Conservation (phyloP, 2,888 invertebrate species). For the Portevinia maculata region DNA sequence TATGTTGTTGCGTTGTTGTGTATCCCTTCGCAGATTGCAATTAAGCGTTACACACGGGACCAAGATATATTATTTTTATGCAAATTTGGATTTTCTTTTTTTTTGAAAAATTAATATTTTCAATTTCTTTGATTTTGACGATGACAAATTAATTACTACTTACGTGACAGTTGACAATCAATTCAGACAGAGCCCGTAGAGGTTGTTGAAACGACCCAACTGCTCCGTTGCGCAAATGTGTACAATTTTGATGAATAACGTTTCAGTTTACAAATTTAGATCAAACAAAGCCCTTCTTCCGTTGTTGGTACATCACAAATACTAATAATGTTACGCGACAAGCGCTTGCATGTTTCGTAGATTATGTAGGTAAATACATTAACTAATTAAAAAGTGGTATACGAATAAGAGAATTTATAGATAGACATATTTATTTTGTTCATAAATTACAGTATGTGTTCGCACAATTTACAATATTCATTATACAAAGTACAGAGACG, state of each 20-base stretch:
- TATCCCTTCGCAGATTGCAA: constrained; percentile 21
- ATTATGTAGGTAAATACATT: constrained; percentile 32
- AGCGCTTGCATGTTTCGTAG: background rate
- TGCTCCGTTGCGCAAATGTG: constrained; percentile 20
- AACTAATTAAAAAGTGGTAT: constrained; percentile 38
- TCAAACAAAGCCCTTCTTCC: constrained; percentile 17
- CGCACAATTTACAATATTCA: no score
- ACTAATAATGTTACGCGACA: no score
- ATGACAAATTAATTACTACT: constrained; percentile 69
- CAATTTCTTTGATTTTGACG: constrained; percentile 43
- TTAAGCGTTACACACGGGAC: constrained; percentile 58
- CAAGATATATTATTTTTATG: constrained; percentile 55
- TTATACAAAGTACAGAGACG: no score
- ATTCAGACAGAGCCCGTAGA: constrained; percentile 24
- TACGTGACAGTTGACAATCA: constrained; percentile 49
- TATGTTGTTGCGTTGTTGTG: background rate
- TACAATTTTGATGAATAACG: constrained; percentile 12
- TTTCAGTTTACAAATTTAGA: constrained; percentile 13
- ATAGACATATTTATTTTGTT: no score
- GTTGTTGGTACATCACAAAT: background rate
- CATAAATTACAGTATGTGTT: no score
- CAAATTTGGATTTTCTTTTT: constrained; percentile 6
- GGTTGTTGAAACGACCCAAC: background rate
- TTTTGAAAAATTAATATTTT: constrained; percentile 34
- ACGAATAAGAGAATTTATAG: no score